Conservation (phyloP, 2,888 invertebrate species). For the Camptogramma bilineatum region DNA sequence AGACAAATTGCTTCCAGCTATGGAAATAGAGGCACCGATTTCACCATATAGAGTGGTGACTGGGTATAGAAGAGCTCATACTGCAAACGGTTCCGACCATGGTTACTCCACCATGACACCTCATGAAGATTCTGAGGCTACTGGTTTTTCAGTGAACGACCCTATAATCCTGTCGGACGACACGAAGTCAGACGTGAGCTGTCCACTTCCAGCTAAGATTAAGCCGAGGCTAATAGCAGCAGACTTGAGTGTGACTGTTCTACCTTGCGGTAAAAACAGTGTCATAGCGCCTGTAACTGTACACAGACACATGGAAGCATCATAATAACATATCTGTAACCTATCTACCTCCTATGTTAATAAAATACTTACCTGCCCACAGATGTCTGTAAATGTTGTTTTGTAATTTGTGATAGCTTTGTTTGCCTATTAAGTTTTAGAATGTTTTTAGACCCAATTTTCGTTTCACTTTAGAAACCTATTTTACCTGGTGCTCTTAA, state of each 20-base stretch:
- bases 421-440: constrained; percentile 29
- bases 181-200: constrained; percentile 83
- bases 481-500: constrained; percentile 35
- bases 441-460: constrained; percentile 13
- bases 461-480: constrained; percentile 7
- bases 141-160: constrained; percentile 90
- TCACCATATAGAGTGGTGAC: constrained; percentile 95
- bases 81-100: constrained; percentile 94
- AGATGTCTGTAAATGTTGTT: constrained; percentile 30
- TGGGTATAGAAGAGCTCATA: constrained; percentile 90
- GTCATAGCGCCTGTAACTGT: constrained; percentile 96
- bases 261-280: constrained; percentile 83
- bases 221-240: constrained; percentile 73
- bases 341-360: constrained; percentile 65
- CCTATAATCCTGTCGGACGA: constrained; percentile 85
- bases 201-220: constrained; percentile 83
- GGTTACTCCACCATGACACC: constrained; percentile 98
- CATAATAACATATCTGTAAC: constrained; percentile 66
- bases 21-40: constrained; percentile 89
- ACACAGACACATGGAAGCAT: constrained; percentile 94
- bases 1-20: constrained; percentile 87
- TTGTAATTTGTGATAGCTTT: constrained; percentile 45
- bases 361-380: constrained; percentile 44
- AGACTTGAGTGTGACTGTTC: constrained; percentile 77
- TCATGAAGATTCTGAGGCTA: constrained; percentile 94